Conservation (phyloP, 2,888 invertebrate species). For the Acrocyrtus sp. region DNA sequence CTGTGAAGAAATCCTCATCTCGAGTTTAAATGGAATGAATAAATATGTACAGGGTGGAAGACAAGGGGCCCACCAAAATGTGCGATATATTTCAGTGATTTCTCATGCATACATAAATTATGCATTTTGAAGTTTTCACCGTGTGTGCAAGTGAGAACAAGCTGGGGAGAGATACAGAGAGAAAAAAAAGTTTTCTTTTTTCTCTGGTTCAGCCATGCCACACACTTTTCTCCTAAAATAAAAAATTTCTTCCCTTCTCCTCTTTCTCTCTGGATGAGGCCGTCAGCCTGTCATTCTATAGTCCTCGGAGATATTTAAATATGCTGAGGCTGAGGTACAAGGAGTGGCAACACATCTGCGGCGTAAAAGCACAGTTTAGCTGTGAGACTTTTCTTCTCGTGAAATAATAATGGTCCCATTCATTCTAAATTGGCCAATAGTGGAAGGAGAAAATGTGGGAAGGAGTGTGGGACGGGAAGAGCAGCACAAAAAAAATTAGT, state of each 20-base stretch:
- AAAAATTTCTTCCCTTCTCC: no score
- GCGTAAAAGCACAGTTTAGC: slow-evolving; percentile 46
- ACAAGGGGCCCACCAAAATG: not conserved
- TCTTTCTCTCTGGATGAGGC: no score
- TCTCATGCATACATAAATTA: slow-evolving; percentile 52
- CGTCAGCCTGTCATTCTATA: slow-evolving; percentile 47
- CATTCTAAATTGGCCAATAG: slow-evolving; percentile 45
- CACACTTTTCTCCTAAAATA: no score
- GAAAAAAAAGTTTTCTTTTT: no score
- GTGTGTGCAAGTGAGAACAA: no score
- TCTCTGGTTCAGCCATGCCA: no score
- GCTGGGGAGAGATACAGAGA: no score
- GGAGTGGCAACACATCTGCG: slow-evolving; percentile 40
- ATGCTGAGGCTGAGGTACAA: slow-evolving; percentile 24
- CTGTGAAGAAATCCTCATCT: not conserved
- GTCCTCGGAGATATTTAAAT: slow-evolving; percentile 49
- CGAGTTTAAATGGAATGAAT: not conserved
- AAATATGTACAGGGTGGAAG: not conserved
- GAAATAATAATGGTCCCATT: slow-evolving; percentile 51
- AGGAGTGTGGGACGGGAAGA: no score
- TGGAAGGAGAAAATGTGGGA: slow-evolving; percentile 4
- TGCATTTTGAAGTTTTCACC: slow-evolving; percentile 44
- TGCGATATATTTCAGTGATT: slow-evolving; percentile 30
- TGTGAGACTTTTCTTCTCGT: slow-evolving; percentile 50
- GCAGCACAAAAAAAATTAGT: no score